Percentiles rank a stretch among this genome's conserved stretches.
These are phyloP conservation scores for Dromococcyx pavoninus DNA, from an alignment of 2,797 vertebrate genomes.

Conservation along the genomic window DNA sequence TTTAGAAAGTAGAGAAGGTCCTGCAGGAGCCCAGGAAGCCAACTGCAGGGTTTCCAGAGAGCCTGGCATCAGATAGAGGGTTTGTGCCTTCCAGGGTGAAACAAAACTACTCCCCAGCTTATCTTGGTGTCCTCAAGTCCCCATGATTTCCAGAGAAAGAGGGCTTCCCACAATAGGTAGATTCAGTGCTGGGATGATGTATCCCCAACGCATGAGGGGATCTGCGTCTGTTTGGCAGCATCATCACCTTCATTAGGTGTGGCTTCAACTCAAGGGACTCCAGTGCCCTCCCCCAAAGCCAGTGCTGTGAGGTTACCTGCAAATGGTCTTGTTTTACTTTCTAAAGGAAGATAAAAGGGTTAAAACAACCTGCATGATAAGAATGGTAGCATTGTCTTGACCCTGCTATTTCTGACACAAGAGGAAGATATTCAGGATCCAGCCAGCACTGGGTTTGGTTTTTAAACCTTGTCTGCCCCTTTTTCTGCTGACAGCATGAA, in stretches of 20 bases:
- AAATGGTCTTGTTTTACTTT: not conserved
- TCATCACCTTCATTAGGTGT: not conserved
- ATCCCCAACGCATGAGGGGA: accelerated
- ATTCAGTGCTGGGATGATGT: not conserved
- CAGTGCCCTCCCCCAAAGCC: not conserved
- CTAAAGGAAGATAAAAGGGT: not conserved
- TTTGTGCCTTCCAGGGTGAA: not conserved
- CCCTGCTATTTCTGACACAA: not conserved
- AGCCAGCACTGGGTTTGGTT: not conserved
- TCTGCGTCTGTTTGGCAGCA: accelerated
- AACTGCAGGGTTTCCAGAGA: not conserved
- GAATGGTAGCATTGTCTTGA: not conserved
- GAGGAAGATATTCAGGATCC: not conserved
- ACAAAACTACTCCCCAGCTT: not conserved
- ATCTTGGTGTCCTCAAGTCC: not conserved
- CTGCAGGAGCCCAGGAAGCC: not conserved
- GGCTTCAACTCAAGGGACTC: not conserved
- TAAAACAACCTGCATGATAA: not conserved
- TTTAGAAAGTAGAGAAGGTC: not conserved
- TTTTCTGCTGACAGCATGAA: not conserved
- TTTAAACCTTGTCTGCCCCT: not conserved
- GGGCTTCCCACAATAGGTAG: accelerated
- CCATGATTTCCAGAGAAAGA: not conserved
- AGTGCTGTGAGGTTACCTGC: not conserved
- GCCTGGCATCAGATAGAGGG: not conserved